Evolutionary conservation across 2,113 vertebrate genomes (phyloP).

Genomic region (Phrynocephalus versicolor): DNA sequence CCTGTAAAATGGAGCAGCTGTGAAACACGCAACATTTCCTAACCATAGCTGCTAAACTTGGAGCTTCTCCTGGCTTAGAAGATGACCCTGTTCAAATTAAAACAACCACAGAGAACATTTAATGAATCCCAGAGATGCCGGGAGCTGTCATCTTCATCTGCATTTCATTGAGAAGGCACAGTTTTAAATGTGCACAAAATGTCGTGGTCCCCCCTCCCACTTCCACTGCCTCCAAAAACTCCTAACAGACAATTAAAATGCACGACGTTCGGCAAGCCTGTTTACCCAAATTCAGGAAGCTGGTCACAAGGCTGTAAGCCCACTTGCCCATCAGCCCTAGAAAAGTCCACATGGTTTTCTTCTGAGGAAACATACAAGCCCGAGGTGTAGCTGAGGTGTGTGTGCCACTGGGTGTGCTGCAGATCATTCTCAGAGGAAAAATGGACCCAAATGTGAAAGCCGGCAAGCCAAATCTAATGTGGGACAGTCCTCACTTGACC

Average conservation of each 20-base stretch:
- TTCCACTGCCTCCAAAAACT: neutral
- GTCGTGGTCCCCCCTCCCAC: too few species aligned
- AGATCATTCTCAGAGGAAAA: neutral
- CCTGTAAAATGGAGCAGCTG: too few species aligned
- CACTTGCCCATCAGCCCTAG: neutral
- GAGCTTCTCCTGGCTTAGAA: neutral
- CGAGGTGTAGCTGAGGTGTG: too few species aligned
- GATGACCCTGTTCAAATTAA: too few species aligned
- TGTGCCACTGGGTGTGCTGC: neutral
- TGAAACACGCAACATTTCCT: too few species aligned
- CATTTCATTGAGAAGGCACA: neutral
- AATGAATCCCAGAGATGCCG: neutral
- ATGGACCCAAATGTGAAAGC: neutral
- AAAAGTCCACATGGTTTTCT: neutral
- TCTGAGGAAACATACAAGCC: neutral
- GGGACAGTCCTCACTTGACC: neutral
- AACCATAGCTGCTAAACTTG: neutral
- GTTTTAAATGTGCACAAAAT: neutral
- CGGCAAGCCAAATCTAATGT: neutral
- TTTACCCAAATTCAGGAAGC: neutral
- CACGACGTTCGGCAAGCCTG: neutral
- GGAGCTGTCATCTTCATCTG: neutral
- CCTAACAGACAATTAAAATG: neutral
- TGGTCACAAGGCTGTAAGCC: neutral
- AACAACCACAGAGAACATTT: neutral